A percentile compares a stretch with the other conserved stretches of the same genome.
Conservation (phyloP, 2,888 invertebrate species). For the Eretmocerus hayati region DNA sequence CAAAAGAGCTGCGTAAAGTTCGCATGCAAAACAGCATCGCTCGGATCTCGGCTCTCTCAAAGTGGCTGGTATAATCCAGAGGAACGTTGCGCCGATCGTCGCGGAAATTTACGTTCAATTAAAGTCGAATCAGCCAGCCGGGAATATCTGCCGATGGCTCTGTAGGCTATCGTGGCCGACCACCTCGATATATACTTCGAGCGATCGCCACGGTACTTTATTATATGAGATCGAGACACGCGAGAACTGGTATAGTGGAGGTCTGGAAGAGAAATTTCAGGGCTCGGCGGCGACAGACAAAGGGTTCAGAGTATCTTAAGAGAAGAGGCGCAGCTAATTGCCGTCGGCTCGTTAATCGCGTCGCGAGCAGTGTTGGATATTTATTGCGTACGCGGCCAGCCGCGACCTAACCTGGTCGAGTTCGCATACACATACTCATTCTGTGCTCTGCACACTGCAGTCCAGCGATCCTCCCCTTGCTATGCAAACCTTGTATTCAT, state of each 20-base stretch:
- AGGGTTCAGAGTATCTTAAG: no score
- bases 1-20: no score
- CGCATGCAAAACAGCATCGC: no score
- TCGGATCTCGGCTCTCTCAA: no score
- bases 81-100: background rate
- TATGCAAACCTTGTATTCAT: no score
- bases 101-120: slow-evolving; percentile 3
- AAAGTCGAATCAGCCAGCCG: slow-evolving; percentile 9
- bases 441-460: no score
- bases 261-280: background rate
- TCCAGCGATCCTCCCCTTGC: no score
- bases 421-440: no score
- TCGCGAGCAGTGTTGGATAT: slow-evolving; percentile 12
- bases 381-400: slow-evolving; percentile 7
- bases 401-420: no score
- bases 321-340: slow-evolving; percentile 19
- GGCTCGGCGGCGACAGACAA: background rate
- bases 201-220: background rate
- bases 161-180: background rate
- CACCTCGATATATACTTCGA: background rate
- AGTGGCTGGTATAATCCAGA: no score
- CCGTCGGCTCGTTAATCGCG: slow-evolving; percentile 14
- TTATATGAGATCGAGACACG: background rate
- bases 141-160: background rate
- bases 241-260: background rate